Evolutionary conservation across 2,797 vertebrate species (phyloP).

Genomic region (Sebastes trivittatus): DNA sequence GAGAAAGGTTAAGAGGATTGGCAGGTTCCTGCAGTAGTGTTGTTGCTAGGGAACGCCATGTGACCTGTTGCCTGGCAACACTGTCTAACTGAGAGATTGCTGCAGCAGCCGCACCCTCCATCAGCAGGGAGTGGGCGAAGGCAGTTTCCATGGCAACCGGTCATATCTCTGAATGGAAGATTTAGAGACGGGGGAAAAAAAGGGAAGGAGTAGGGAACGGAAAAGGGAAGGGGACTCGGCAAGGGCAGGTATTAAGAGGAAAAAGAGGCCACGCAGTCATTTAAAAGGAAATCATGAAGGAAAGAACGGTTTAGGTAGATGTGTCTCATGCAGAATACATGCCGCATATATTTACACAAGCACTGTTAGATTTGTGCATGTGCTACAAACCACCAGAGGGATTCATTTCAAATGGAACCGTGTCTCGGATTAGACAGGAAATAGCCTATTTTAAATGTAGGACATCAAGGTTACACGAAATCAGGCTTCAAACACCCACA

Average conservation of each 20-base stretch:
- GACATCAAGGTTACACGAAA: slow-evolving; percentile 62
- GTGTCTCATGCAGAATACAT: slow-evolving; percentile 29
- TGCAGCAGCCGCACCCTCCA: slow-evolving; percentile 82
- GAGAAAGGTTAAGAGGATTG: slow-evolving; percentile 83
- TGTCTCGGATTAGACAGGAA: slow-evolving; percentile 46
- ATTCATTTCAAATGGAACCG: slow-evolving; percentile 46
- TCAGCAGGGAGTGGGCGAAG: slow-evolving; percentile 82
- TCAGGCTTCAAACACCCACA: slow-evolving; percentile 51
- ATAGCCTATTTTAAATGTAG: slow-evolving; percentile 68
- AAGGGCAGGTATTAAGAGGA: slow-evolving; percentile 50
- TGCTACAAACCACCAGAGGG: slow-evolving; percentile 51
- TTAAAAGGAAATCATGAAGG: neutral
- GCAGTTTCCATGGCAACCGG: slow-evolving; percentile 84
- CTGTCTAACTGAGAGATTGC: slow-evolving; percentile 82
- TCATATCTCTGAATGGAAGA: slow-evolving; percentile 78
- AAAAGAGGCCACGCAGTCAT: neutral
- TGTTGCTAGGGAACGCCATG: slow-evolving; percentile 87
- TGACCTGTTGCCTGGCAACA: slow-evolving; percentile 86
- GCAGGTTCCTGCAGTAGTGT: slow-evolving; percentile 83
- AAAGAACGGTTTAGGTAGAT: neutral
- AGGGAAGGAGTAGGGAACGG: slow-evolving; percentile 21
- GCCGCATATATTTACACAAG: slow-evolving; percentile 1
- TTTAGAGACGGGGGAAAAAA: slow-evolving; percentile 52
- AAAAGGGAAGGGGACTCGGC: slow-evolving; percentile 22
- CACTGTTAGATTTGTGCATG: slow-evolving; percentile 10